Percentiles rank a stretch among this genome's conserved stretches.
phyloP scores from a whole-genome alignment of 2,113 vertebrate genomes.

The Alethe diademata region DNA sequence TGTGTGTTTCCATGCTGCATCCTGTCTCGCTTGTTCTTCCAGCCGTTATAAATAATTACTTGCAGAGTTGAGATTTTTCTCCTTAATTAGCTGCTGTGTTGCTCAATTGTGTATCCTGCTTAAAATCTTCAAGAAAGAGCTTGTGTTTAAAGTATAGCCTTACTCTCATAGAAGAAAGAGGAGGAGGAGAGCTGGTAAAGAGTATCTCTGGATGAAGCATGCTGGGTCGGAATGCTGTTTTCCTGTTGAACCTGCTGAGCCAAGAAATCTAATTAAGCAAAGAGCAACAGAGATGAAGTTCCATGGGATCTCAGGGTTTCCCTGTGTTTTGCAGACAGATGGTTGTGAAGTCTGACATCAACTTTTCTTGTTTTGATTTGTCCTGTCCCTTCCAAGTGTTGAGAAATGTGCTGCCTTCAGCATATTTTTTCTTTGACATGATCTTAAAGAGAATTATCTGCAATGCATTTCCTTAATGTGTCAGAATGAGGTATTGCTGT shows the following conservation, averaged over 20 bases:
- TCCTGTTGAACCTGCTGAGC: background rate
- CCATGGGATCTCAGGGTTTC: background rate
- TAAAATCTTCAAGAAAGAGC: background rate
- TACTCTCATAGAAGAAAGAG: background rate
- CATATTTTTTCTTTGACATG: background rate
- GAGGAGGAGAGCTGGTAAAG: background rate
- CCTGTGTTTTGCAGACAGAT: background rate
- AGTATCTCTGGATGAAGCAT: background rate
- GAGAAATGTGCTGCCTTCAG: slow-evolving; percentile 7
- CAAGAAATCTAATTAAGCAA: background rate
- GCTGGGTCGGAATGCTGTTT: background rate
- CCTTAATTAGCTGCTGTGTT: slow-evolving; percentile 12
- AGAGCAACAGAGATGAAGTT: background rate
- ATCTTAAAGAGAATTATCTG: background rate
- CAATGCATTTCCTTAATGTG: background rate
- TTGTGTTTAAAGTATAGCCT: background rate
- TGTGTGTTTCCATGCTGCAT: background rate
- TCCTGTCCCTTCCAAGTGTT: background rate
- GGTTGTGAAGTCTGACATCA: background rate
- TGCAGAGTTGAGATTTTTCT: background rate
- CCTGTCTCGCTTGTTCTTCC: background rate
- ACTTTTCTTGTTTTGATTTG: background rate
- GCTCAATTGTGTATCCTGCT: background rate
- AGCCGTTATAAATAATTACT: background rate
- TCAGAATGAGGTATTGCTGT: background rate